phyloP scores from a whole-genome alignment of 2,113 vertebrate genomes.

The Periophthalmodon schlosseri region DNA sequence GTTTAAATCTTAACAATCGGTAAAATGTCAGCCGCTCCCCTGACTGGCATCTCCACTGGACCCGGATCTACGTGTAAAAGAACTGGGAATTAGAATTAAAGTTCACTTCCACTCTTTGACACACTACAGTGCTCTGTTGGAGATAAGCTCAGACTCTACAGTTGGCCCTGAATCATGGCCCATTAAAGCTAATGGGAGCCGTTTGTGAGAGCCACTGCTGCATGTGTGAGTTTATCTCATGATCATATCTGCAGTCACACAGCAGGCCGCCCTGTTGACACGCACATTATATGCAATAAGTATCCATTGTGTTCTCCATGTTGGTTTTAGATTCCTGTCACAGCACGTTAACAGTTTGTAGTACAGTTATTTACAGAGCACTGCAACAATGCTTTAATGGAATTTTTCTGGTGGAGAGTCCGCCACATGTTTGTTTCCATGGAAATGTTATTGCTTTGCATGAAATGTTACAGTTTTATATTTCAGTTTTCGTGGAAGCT shows the following conservation, averaged over 20 bases:
- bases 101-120: slow-evolving; percentile 63
- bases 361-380: slow-evolving; percentile 35
- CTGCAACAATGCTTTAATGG: slow-evolving; percentile 10
- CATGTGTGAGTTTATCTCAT: slow-evolving; percentile 36
- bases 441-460: too few species aligned
- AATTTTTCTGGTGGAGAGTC: too few species aligned
- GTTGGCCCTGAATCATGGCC: slow-evolving; percentile 19
- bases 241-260: slow-evolving; percentile 52
- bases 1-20: slow-evolving; percentile 62
- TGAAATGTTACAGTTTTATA: too few species aligned
- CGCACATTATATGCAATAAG: slow-evolving; percentile 45
- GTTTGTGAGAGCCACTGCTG: slow-evolving; percentile 20
- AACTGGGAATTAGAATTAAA: slow-evolving; percentile 64
- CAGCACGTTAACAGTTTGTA: slow-evolving; percentile 50
- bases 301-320: slow-evolving; percentile 52
- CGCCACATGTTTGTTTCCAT: too few species aligned
- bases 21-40: slow-evolving; percentile 66
- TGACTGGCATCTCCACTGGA: slow-evolving; percentile 46
- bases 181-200: slow-evolving; percentile 25
- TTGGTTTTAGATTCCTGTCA: slow-evolving; percentile 50
- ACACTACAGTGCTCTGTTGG: slow-evolving; percentile 29
- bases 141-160: slow-evolving; percentile 27
- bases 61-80: slow-evolving; percentile 36
- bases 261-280: slow-evolving; percentile 60
- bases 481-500: too few species aligned